Base-by-base conservation (phyloP, 2,113 vertebrate genomes). In the Eulacestoma nigropectus region DNA sequence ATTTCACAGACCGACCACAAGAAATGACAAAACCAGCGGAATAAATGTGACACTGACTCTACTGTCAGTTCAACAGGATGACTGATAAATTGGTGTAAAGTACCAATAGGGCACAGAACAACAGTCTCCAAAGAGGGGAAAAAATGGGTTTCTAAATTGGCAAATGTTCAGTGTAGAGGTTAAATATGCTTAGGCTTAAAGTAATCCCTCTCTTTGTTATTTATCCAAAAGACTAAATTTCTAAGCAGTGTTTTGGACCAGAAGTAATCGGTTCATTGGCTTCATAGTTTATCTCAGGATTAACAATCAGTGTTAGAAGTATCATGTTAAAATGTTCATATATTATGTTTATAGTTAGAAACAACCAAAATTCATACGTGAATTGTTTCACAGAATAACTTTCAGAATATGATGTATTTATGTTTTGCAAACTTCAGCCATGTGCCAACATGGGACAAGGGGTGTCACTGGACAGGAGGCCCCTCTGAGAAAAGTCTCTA, bases 1-100 rank as follows among this genome's bases (percentile, higher is more conserved):
- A 70, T 64, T 96, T 95, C 95, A 96, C 59, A 92, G 91, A 96
- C 64, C 91, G 57, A 96, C 70, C 87, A 94, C 95, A 87, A 84
- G 77, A 96, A 97, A 93, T 92, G 68, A 87, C 70, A 75, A 81
- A 91, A 91, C 47, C 49, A 55, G 93, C 8, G 29, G 86, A 95
- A 56, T 80, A 69, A 85, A 70, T 4, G 22, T 55, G 56, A 81
- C 57, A 62, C 59, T 72, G 65, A 41, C 77, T 60, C 44, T 88
- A 63, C 8, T 46, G 70, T 50, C 76, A 90, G 52, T 35, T 88
- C 50, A 84, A 73, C 0, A 60, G 63, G 47, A 73, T 29, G 26
- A 73, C 44, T 68, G 74, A 95, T 80, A 33, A 60, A n/a, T 53
- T 37, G 53, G 26, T 84, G 62, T 52, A 39, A 89, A 26, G 86